Base-by-base conservation (phyloP, 2,113 vertebrate genomes). In the Campylomormyrus numenius region DNA sequence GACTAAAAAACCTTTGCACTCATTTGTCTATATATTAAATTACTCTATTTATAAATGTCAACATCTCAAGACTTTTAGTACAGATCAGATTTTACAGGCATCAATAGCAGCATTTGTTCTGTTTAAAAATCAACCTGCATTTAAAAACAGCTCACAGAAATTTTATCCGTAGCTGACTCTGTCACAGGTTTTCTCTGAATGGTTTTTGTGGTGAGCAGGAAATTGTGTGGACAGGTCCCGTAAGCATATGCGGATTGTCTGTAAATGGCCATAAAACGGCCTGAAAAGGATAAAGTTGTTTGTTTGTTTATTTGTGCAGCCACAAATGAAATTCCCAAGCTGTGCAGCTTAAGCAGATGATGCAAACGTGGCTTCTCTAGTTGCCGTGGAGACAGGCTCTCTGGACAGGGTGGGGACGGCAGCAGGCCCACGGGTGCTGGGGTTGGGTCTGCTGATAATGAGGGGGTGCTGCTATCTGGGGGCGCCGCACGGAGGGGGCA, bases 391-490 rank as follows among this genome's bases (percentile, higher is more conserved):
- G 90, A 93, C 91, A 21, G 85, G 48, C 92, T 92, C 90, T 88
- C 91, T 85, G n/a, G 92, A 93, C 91, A 92, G 94, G 95, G 95
- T 88, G 95, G 94, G 94, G 93, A 90, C 85, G 89, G 56, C 88
- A 19, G 0, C 85, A 94, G 89, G 94, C 88, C 19, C 13, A 91
- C 91, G 93, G 91, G 84, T 45, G 88, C 90, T 85, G 87, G 87
- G 93, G 91, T 91, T 92, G 94, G 88, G 58, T 88, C 2, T n/a
- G 0, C 90, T 93, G 96, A 97, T 97, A 96, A 96, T 91, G 91
- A 90, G 35, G 83, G 86, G 92, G 62, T 87, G n/a, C 90, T 90
- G 84, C 90, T 95, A 94, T 96, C 94, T 92, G 90, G 46, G 87
- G 90, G 27, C 85, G 35, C 89, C 92, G 90, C 48, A 42, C 19